Conservation (phyloP, 2,797 vertebrate genomes). For the Siniperca undulata region DNA sequence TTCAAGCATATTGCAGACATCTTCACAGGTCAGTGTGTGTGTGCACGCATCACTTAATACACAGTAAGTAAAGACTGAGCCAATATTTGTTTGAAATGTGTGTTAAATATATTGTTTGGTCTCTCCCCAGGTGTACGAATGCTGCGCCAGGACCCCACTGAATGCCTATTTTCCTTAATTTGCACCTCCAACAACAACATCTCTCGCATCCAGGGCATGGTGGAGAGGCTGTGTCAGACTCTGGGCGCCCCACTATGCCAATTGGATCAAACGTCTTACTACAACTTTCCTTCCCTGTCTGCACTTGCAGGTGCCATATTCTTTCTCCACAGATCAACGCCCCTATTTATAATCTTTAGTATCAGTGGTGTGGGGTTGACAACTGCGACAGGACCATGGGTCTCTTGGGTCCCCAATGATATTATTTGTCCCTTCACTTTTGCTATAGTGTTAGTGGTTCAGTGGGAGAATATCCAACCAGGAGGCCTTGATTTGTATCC, state of each 20-base stretch:
- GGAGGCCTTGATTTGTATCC: neutral
- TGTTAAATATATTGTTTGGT: conserved; percentile 3
- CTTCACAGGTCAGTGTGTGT: conserved; percentile 88
- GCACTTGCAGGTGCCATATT: conserved; percentile 86
- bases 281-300: conserved; percentile 90
- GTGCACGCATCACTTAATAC: neutral
- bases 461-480: neutral
- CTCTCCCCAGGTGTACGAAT: conserved; percentile 90
- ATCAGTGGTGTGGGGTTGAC: neutral
- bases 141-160: conserved; percentile 92
- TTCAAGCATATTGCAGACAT: conserved; percentile 86
- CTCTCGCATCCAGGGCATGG: conserved; percentile 94
- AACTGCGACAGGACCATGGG: neutral
- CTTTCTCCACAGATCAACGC: neutral
- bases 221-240: conserved; percentile 90
- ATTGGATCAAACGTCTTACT: conserved; percentile 87
- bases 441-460: neutral
- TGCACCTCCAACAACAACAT: conserved; percentile 98
- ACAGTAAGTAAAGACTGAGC: neutral
- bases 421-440: neutral
- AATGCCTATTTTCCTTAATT: conserved; percentile 97
- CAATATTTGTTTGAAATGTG: neutral
- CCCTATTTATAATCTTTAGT: neutral
- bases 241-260: conserved; percentile 87
- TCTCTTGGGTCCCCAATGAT: neutral